A percentile compares a stretch with the other conserved stretches of the same genome.
These are phyloP conservation scores for Haemorhous mexicanus DNA, from an alignment of 2,113 vertebrate genomes.

Conservation along the genomic window DNA sequence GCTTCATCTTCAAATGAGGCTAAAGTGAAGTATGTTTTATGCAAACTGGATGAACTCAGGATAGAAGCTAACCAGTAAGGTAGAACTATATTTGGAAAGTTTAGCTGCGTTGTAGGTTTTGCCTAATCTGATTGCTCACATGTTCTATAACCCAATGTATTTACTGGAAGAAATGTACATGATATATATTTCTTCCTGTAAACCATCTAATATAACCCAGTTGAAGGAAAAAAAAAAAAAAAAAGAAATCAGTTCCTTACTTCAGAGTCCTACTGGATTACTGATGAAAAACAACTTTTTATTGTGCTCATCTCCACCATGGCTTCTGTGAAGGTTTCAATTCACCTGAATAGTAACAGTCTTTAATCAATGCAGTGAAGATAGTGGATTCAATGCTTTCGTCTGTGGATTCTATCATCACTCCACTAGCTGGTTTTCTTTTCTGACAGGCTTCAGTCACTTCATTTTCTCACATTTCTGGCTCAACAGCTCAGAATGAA, in stretches of 20 bases:
- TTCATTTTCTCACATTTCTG: constrained; percentile 64
- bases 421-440: constrained; percentile 40
- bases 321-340: constrained; percentile 16
- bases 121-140: background rate
- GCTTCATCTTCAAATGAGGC: background rate
- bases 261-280: background rate
- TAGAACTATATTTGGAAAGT: background rate
- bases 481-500: constrained; percentile 49
- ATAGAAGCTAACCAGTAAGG: background rate
- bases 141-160: background rate
- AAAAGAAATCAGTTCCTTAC: background rate
- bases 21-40: background rate
- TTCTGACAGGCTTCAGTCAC: constrained; percentile 60
- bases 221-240: background rate
- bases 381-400: background rate
- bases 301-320: background rate
- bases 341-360: constrained; percentile 10
- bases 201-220: background rate
- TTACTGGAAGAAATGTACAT: background rate
- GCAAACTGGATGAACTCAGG: background rate
- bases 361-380: constrained; percentile 37
- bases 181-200: background rate
- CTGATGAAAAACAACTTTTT: constrained; percentile 14
- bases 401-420: background rate
- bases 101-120: background rate